Evolutionary conservation across 2,113 vertebrate genomes (phyloP).

Genomic region (Cochlearius cochlearius): DNA sequence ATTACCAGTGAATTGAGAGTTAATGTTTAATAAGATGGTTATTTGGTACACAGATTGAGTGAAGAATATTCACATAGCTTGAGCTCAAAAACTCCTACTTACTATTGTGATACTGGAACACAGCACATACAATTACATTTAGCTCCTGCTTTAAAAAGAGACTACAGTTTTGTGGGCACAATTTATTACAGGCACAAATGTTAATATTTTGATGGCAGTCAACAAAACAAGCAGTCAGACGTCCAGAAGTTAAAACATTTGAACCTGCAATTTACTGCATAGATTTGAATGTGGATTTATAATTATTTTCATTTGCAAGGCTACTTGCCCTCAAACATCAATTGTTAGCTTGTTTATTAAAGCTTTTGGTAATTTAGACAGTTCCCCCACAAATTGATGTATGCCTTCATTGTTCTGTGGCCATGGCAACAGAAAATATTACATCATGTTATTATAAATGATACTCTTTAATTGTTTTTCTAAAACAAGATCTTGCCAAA

Average conservation of each 20-base stretch:
- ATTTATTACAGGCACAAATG: not conserved
- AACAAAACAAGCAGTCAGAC: not conserved
- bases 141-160: not conserved
- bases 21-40: not conserved
- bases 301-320: not conserved
- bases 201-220: not conserved
- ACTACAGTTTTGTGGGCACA: not conserved
- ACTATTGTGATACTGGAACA: not conserved
- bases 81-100: not conserved
- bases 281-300: not conserved
- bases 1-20: not conserved
- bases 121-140: not conserved
- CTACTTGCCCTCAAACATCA: not conserved
- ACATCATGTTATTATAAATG: not conserved
- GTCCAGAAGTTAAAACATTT: slow-evolving; percentile 2
- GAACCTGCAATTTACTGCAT: slow-evolving; percentile 11
- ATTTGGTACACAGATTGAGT: not conserved
- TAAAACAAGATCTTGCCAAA: not conserved
- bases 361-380: slow-evolving; percentile 9
- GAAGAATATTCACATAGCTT: not conserved
- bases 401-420: not conserved
- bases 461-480: not conserved
- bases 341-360: slow-evolving; percentile 34
- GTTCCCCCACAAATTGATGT: not conserved
- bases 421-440: slow-evolving; percentile 13